These are phyloP conservation scores for Matsumyia berberina DNA, from an alignment of 2,888 invertebrate species.

Conservation along the genomic window DNA sequence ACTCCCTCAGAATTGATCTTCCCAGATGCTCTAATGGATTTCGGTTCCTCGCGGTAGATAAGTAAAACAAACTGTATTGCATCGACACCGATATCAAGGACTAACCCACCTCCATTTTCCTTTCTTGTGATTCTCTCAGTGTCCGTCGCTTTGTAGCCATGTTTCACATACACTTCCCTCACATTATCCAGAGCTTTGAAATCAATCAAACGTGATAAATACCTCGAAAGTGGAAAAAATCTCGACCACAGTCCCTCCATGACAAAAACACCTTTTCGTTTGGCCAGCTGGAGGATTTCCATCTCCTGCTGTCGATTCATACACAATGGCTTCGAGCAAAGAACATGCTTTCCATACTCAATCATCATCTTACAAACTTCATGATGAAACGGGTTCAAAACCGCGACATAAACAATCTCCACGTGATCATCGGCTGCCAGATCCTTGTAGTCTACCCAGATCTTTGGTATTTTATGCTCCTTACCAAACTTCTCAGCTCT, in stretches of 20 bases:
- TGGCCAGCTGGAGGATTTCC: conserved; percentile 88
- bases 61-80: conserved; percentile 88
- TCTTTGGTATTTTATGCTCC: conserved; percentile 87
- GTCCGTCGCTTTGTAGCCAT: conserved; percentile 87
- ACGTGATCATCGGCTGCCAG: conserved; percentile 89
- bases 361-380: conserved; percentile 89
- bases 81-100: conserved; percentile 91
- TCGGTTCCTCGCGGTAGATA: conserved; percentile 88
- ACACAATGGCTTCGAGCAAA: conserved; percentile 94
- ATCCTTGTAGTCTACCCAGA: conserved; percentile 90
- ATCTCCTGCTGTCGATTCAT: conserved; percentile 89
- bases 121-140: conserved; percentile 86
- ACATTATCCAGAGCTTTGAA: conserved; percentile 87
- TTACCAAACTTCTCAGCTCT: conserved; percentile 90
- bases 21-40: conserved; percentile 87
- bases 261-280: conserved; percentile 88
- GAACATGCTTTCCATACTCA: conserved; percentile 91
- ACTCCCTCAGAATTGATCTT: conserved; percentile 88
- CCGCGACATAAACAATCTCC: conserved; percentile 93
- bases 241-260: conserved; percentile 95
- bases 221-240: conserved; percentile 90
- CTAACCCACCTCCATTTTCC: conserved; percentile 90
- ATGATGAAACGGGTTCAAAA: conserved; percentile 89
- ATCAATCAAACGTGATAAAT: conserved; percentile 86
- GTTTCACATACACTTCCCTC: conserved; percentile 87